These are phyloP conservation scores for Oncorhynchus tshawytscha DNA, from an alignment of 2,113 vertebrate genomes.

Conservation along the genomic window DNA sequence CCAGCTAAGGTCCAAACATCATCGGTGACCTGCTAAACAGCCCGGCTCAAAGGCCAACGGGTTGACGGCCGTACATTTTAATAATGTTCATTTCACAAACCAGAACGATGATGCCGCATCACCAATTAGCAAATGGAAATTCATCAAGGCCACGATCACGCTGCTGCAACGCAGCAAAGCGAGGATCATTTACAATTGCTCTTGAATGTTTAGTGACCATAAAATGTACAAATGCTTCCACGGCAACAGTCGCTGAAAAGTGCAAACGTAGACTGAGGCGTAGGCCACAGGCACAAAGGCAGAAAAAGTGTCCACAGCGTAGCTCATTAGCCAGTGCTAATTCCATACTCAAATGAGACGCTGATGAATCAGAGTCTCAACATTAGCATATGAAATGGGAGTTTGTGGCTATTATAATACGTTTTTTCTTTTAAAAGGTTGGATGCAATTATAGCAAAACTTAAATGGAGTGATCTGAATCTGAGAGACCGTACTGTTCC, in stretches of 20 bases:
- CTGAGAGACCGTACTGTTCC: background rate
- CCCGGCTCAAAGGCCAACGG: slow-evolving; percentile 54
- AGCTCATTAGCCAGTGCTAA: slow-evolving; percentile 76
- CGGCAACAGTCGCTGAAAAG: slow-evolving; percentile 72
- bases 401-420: background rate
- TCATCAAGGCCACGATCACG: slow-evolving; percentile 49
- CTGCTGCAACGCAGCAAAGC: slow-evolving; percentile 23
- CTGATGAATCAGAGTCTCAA: slow-evolving; percentile 69
- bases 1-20: slow-evolving; percentile 45
- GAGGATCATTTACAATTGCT: slow-evolving; percentile 77
- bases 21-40: slow-evolving; percentile 46
- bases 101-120: slow-evolving; percentile 29
- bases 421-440: background rate
- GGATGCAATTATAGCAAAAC: background rate
- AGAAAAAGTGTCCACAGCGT: background rate
- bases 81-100: slow-evolving; percentile 43
- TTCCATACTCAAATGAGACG: slow-evolving; percentile 80
- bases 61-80: slow-evolving; percentile 43
- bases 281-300: slow-evolving; percentile 64
- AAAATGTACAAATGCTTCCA: slow-evolving; percentile 80
- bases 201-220: slow-evolving; percentile 85
- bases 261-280: slow-evolving; percentile 65
- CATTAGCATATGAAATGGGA: slow-evolving; percentile 13
- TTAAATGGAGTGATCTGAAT: background rate
- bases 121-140: slow-evolving; percentile 61